Conservation (phyloP, 2,113 vertebrate genomes). For the chimpanzee (Pan troglodytes) region NHGRI_mPanTro3-v2.1_pri NC_072420.2:37209501-37210000, state of each 20-base stretch:
- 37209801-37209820: neutral
- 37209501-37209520: too few relatives aligned
- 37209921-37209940: neutral
- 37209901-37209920: neutral
- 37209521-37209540: too few relatives aligned
- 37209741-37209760: neutral
- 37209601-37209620: too few relatives aligned
- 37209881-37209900: accelerated
- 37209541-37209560: too few relatives aligned
- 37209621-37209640: too few relatives aligned
- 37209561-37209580: too few relatives aligned
- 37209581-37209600: too few relatives aligned
- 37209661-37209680: too few relatives aligned
- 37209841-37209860: neutral
- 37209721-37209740: neutral
- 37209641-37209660: too few relatives aligned
- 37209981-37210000: neutral
- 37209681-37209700: too few relatives aligned
- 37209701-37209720: neutral
- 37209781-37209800: neutral
- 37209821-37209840: neutral
- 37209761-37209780: neutral
- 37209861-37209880: neutral
- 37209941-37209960: neutral
- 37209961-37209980: accelerated